Percentiles rank a stretch among this genome's conserved stretches.
Evolutionary conservation across 1,140 invertebrate genomes (phyloP).

Genomic region (Cotesia glomerata): DNA sequence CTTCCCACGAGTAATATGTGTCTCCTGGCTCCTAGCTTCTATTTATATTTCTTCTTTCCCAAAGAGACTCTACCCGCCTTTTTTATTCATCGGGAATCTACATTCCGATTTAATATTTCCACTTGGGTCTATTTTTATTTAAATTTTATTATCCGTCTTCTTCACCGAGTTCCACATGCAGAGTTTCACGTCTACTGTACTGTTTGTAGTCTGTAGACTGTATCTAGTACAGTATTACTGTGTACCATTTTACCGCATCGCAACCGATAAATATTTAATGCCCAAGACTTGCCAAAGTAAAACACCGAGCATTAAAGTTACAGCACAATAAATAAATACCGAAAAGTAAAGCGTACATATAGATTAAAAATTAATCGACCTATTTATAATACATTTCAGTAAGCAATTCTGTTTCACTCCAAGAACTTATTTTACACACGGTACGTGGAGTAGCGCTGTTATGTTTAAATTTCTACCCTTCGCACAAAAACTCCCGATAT

Average conservation of each 20-base stretch:
- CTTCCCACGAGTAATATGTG: conserved; percentile 1
- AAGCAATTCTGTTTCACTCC: neutral
- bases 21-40: neutral
- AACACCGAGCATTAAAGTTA: neutral
- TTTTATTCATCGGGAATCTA: neutral
- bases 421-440: neutral
- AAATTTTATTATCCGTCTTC: no score
- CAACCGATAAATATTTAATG: neutral
- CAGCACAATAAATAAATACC: neutral
- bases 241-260: neutral
- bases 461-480: no score
- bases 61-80: neutral
- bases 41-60: no score
- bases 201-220: no score
- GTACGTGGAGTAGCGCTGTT: no score
- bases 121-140: no score
- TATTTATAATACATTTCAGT: conserved; percentile 26
- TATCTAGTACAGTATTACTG: no score
- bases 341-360: neutral
- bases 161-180: no score
- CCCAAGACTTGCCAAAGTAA: neutral
- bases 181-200: neutral
- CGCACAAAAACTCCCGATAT: no score
- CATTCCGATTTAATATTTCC: no score
- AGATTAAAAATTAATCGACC: conserved; percentile 18